Evolutionary conservation across 2,797 vertebrate species (phyloP).

Genomic region (Morus bassanus): DNA sequence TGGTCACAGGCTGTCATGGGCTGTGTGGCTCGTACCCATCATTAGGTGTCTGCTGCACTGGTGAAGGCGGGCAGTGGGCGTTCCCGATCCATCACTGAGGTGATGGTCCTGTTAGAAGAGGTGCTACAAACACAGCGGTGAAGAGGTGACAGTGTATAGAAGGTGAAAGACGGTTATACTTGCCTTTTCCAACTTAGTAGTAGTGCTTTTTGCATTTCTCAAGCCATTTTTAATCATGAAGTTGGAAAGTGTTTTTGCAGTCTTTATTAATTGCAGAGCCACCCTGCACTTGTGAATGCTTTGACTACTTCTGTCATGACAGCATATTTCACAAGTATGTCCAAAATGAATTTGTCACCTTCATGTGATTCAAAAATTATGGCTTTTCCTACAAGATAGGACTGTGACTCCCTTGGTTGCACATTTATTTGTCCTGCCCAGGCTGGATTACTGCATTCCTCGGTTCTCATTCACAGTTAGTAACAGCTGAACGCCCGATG

Average conservation of each 20-base stretch:
- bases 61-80: not conserved
- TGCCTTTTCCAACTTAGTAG: not conserved
- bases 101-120: not conserved
- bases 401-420: rapidly evolving
- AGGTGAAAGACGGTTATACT: not conserved
- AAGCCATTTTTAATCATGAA: not conserved
- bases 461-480: rapidly evolving
- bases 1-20: rapidly evolving
- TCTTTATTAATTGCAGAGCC: not conserved
- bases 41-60: rapidly evolving
- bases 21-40: not conserved
- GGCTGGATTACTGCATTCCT: not conserved
- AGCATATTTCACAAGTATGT: not conserved
- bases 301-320: not conserved
- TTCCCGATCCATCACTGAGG: not conserved
- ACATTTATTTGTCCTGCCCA: not conserved
- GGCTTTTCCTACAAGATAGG: not conserved
- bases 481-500: not conserved
- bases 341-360: not conserved
- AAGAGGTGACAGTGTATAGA: not conserved
- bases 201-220: not conserved
- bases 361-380: not conserved
- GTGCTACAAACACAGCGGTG: not conserved
- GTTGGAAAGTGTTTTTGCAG: not conserved
- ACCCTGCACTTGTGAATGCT: not conserved